Conservation (phyloP, 2,888 invertebrate genomes). For the Pristionchus exspectatus region DNA sequence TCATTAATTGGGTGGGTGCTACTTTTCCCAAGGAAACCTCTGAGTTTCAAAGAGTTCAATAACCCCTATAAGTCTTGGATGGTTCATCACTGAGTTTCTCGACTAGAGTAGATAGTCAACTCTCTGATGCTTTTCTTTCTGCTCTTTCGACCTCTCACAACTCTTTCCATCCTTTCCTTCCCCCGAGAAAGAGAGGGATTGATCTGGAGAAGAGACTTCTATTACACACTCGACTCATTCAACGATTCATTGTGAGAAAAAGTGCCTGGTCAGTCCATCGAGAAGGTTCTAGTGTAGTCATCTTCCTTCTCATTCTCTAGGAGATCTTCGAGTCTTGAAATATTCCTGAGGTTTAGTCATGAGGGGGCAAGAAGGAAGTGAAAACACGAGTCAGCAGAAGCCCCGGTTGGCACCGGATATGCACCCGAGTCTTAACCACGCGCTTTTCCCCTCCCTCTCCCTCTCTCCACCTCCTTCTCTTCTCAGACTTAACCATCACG, state of each 20-base stretch:
- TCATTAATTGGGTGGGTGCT: background rate
- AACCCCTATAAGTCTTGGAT: background rate
- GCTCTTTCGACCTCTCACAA: slow-evolving; percentile 1
- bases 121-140: slow-evolving; percentile 4
- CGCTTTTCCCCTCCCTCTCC: slow-evolving; percentile 26
- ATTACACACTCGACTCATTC: slow-evolving; percentile 8
- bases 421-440: background rate
- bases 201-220: background rate
- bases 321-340: background rate
- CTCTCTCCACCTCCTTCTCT: slow-evolving; percentile 1
- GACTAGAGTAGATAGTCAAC: background rate
- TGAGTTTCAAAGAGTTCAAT: too few relatives aligned
- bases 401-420: background rate
- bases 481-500: slow-evolving; percentile 35
- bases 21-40: background rate
- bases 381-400: background rate
- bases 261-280: background rate
- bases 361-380: background rate
- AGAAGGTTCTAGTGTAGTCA: background rate
- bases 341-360: background rate
- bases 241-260: slow-evolving; percentile 23
- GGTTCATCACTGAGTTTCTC: background rate
- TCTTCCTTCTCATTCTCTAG: background rate
- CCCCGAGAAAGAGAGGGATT: background rate
- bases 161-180: background rate